These are phyloP conservation scores for Odontomyia ornata DNA, from an alignment of 2,888 invertebrate genomes.

Conservation along the genomic window DNA sequence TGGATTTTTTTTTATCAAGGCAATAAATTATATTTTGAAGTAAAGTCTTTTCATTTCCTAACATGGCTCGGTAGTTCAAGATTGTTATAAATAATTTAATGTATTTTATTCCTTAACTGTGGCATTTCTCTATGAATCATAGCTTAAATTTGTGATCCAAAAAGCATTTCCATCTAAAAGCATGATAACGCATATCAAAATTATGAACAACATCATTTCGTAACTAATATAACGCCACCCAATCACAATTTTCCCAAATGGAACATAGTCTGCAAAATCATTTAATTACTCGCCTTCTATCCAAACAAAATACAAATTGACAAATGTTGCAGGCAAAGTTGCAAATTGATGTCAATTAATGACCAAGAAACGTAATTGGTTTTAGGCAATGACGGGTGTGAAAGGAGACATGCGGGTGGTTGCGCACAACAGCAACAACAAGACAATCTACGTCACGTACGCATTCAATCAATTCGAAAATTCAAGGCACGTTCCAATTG, in stretches of 20 bases:
- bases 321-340: slow-evolving; percentile 42
- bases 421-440: not conserved
- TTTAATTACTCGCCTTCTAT: slow-evolving; percentile 29
- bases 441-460: slow-evolving; percentile 46
- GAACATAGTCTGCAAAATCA: slow-evolving; percentile 13
- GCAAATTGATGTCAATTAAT: slow-evolving; percentile 45
- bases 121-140: too few species aligned
- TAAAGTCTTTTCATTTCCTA: too few species aligned
- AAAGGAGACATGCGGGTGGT: not conserved
- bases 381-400: not conserved
- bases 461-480: slow-evolving; percentile 45
- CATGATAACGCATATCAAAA: too few species aligned
- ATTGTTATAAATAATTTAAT: too few species aligned
- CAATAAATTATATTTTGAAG: too few species aligned
- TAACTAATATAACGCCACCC: not conserved
- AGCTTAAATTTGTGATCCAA: too few species aligned
- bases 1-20: too few species aligned
- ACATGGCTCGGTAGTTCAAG: too few species aligned
- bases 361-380: slow-evolving; percentile 45
- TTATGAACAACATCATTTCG: too few species aligned
- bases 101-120: too few species aligned
- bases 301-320: slow-evolving; percentile 41
- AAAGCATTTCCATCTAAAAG: too few species aligned
- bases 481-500: slow-evolving; percentile 49
- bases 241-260: slow-evolving; percentile 15